Base-by-base conservation (phyloP, 2,888 invertebrate genomes). In the Drosophila acutilabella region DNA sequence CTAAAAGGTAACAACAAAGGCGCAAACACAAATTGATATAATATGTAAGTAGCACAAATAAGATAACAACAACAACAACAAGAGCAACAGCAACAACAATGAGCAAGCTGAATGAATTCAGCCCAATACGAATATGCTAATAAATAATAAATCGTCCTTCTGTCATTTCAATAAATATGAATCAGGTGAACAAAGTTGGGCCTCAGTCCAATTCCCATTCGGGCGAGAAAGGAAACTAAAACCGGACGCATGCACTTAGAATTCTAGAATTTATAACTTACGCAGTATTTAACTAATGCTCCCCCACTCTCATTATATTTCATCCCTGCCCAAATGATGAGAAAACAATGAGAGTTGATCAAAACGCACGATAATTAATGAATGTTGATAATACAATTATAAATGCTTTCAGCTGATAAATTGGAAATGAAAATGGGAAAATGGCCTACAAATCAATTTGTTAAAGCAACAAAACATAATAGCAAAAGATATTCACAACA, bases 21-120 rank as follows among this genome's bases (percentile, higher is more conserved):
- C 75, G 74, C 72, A 88, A 86, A 78, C 77, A 78, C 85, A 90
- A 77, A 88, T 85, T 85, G 85, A 81, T 76, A 78, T 74, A 74
- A 74, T 81, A 85, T 85, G 81, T 80, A 86, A 83, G 89, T 73
- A 84, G 81, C 87, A 84, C 83, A 88, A 84, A 83, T 80, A 84
- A 88, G 56, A 75, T 61, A 79, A 71, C 58, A 71, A 64, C 71
- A 78, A 60, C 61, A 75, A 69, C 61, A 79, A 58, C 23, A 72
- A 66, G 38, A 70, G 66, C 61, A 68, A 61, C 50, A 57, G 56
- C 61, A 75, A 70, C 52, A 73, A 72, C 47, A 83, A 62, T n/a
- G 64, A 60, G 54, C 54, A 71, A 61, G 58, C 71, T 57, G 30
- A 70, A 65, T 57, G n/a, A 44, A 64, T 65, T 57, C 56, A 61